Conservation (phyloP, 2,797 vertebrate species). For the Tapera naevia region DNA sequence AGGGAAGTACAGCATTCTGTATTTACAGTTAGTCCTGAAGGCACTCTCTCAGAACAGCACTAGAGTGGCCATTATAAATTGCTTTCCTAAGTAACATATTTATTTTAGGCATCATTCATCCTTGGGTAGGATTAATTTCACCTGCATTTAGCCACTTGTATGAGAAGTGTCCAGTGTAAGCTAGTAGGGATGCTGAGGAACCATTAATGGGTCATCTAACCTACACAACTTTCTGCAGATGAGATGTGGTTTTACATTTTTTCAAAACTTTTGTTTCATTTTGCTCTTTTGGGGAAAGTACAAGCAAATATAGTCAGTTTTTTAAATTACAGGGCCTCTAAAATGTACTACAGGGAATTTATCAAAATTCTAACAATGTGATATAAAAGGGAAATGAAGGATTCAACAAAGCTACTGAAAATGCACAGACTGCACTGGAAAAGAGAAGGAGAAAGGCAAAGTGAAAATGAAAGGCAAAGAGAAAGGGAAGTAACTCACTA, state of each 20-base stretch:
- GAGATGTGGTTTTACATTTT: not conserved
- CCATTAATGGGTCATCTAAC: rapidly evolving
- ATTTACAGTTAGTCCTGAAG: not conserved
- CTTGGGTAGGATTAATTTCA: not conserved
- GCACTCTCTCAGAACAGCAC: not conserved
- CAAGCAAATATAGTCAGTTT: not conserved
- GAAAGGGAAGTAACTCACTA: not conserved
- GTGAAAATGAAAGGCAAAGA: rapidly evolving
- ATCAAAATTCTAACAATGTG: not conserved
- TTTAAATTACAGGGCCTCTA: not conserved
- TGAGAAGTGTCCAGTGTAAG: not conserved
- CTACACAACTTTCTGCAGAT: not conserved
- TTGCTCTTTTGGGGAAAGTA: not conserved
- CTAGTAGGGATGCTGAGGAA: not conserved
- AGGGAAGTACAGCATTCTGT: not conserved
- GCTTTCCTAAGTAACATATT: not conserved
- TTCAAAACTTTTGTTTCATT: not conserved
- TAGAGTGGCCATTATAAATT: not conserved
- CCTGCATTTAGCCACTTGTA: not conserved
- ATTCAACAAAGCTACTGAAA: not conserved
- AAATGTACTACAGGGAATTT: not conserved
- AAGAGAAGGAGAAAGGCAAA: not conserved
- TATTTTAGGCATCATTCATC: not conserved
- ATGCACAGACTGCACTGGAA: rapidly evolving
- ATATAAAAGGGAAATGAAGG: not conserved